Conservation (phyloP, 2,113 vertebrate genomes). For the Oncorhynchus keta region DNA sequence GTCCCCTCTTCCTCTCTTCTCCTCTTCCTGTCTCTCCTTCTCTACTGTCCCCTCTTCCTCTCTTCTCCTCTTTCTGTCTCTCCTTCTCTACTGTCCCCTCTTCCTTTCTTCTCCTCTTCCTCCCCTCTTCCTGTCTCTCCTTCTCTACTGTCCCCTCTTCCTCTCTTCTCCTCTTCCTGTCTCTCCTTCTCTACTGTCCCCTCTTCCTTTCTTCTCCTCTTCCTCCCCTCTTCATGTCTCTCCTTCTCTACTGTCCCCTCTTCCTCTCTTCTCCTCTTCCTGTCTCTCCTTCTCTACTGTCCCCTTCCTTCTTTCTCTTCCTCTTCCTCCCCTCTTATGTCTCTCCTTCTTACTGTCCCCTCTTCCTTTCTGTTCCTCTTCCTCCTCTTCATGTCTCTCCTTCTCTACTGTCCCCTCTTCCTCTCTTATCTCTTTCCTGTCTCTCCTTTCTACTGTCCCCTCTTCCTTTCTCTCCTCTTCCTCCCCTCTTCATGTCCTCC, state of each 20-base stretch:
- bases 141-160: too few species aligned
- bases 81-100: neutral
- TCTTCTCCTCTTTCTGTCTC: neutral
- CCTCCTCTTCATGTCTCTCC: neutral
- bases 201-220: too few species aligned
- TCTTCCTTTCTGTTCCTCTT: neutral
- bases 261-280: neutral
- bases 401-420: too few species aligned
- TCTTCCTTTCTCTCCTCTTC: neutral
- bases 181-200: neutral
- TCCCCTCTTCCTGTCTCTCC: too few species aligned
- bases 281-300: neutral
- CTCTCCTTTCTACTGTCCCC: too few species aligned
- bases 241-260: neutral
- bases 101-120: neutral
- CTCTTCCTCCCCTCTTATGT: too few species aligned
- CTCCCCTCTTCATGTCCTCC: too few species aligned
- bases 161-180: neutral
- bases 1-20: neutral
- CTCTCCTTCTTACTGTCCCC: too few species aligned
- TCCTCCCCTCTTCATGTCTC: neutral
- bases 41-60: neutral
- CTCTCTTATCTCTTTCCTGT: too few species aligned
- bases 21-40: neutral
- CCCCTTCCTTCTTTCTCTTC: neutral